Base-by-base conservation (phyloP, 1,140 invertebrate genomes). In the Probaryconus sp. region DNA sequence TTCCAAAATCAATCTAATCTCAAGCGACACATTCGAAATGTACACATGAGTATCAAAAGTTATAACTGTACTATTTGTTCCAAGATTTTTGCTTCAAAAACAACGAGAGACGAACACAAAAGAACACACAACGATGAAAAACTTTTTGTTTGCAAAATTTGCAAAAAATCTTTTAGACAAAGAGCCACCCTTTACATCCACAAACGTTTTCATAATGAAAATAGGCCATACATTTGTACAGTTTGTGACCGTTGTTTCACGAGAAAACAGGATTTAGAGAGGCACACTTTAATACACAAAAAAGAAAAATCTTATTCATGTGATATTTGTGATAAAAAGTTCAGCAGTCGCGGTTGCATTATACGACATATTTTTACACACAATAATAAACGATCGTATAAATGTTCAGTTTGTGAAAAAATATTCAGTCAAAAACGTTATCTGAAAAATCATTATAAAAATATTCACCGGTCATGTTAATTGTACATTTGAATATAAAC, bases 131-230 rank as follows among this genome's bases (percentile, higher is more conserved):
- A 90, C 0, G 17, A 24, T 3, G 24, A 42, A 35, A 18, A 92
- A 53, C 94, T 92, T 1, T 93, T 93, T 76, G 89, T 91, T 26
- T 94, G 93, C 79, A 89, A 89, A 28, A 85, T 88, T 51, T 94
- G 93, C 79, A 89, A 90, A 16, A 91, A 93, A 64, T 86, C 90
- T 5, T 94, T 94, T 76, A 92, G 91, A 7, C 91, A 81, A 85
- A 89, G 83, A 89, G 86, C 89, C 87, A 69, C 86, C 87, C 38
- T 88, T 2, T 75, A 79, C 18, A 80, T 84, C 9, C 87, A 88
- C 67, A 78, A 91, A 89, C 82, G 83, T 80, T 60, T 87, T 83
- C 80, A 85, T 40, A 64, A 42, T 0, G 60, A 58, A 1, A 5
- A 50, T 4, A 55, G 76, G 5, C 28, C 40, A 0, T 53, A 77